Percentiles rank a stretch among this genome's conserved stretches.
These are phyloP conservation scores for Cremastobaeus sp. DNA, from an alignment of 2,888 invertebrate genomes.

Conservation along the genomic window DNA sequence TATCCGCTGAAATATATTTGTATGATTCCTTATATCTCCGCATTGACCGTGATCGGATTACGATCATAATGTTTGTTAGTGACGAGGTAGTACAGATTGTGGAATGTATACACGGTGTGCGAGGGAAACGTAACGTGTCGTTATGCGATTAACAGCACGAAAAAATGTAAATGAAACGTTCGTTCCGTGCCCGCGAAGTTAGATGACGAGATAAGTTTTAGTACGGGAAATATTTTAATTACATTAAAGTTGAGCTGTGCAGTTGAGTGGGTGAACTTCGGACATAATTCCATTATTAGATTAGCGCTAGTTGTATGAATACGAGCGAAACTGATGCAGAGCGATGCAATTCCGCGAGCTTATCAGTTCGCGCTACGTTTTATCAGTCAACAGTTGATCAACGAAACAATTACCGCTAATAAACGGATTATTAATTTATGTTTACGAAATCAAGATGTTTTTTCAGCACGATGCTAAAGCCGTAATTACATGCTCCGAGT, in stretches of 20 bases:
- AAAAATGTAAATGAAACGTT: conserved; percentile 38
- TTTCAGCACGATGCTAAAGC: no score
- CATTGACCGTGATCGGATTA: conserved; percentile 50
- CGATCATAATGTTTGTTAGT: conserved; percentile 41
- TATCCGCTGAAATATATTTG: conserved; percentile 42
- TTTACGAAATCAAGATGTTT: no score
- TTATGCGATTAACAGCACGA: conserved; percentile 38
- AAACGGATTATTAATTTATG: no score
- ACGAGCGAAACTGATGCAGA: conserved; percentile 1
- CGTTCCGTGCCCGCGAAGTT: conserved; percentile 21
- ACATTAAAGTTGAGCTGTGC: conserved; percentile 28
- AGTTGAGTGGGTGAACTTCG: conserved; percentile 17
- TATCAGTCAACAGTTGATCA: no score
- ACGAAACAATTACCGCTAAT: no score
- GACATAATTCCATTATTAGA: conserved; percentile 23
- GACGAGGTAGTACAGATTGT: conserved; percentile 19
- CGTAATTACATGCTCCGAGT: no score
- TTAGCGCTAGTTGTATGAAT: conserved; percentile 3
- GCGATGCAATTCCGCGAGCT: conserved; percentile 1
- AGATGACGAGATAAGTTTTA: conserved; percentile 21
- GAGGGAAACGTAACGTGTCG: conserved; percentile 31
- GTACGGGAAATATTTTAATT: conserved; percentile 41
- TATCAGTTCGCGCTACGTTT: no score
- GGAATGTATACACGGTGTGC: not conserved
- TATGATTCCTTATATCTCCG: conserved; percentile 35